Evolutionary conservation across 2,888 invertebrate genomes (phyloP).

Genomic region (Dione juno): DNA sequence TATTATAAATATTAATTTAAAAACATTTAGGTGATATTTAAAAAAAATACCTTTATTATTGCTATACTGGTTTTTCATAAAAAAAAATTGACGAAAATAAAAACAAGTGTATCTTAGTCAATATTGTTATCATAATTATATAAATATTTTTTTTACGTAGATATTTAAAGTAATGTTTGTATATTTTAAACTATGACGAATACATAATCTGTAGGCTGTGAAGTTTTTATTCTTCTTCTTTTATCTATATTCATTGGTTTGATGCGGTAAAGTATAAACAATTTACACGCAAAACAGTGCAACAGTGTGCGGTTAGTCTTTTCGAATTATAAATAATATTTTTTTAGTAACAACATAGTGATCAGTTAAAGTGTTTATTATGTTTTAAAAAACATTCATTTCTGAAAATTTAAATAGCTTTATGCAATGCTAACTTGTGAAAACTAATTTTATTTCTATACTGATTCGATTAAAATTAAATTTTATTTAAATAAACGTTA

Average conservation of each 20-base stretch:
- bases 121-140: no score
- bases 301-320: background rate
- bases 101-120: no score
- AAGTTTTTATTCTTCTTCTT: background rate
- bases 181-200: background rate
- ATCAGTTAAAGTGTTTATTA: background rate
- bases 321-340: background rate
- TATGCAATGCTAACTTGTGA: background rate
- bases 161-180: no score
- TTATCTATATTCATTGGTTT: constrained; percentile 7
- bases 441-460: background rate
- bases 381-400: background rate
- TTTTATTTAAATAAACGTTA: background rate
- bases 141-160: no score
- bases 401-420: background rate
- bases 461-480: background rate
- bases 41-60: no score
- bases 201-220: constrained; percentile 2
- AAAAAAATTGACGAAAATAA: no score
- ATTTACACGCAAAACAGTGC: constrained; percentile 7
- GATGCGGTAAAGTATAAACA: constrained; percentile 12
- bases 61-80: no score
- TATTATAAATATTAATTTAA: no score
- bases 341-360: background rate
- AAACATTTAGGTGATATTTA: no score